phyloP scores from a whole-genome alignment of 2,113 vertebrate species.

The Coturnix japonica region DNA sequence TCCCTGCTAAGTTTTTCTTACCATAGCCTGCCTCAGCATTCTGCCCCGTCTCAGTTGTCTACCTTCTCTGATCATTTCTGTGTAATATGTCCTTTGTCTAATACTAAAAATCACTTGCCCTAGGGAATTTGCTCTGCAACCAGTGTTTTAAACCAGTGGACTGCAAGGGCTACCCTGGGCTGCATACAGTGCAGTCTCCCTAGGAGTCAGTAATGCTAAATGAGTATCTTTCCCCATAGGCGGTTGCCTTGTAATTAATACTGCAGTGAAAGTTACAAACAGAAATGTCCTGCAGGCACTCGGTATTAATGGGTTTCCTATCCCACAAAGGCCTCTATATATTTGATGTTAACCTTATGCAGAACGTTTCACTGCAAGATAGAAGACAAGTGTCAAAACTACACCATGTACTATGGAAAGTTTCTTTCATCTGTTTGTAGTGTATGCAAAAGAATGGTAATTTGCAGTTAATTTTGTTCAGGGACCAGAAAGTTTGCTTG shows the following conservation, averaged over 20 bases:
- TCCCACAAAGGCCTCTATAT: neutral
- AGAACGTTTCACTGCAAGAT: fast-evolving
- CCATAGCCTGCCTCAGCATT: neutral
- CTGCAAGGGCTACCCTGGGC: neutral
- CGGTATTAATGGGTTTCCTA: fast-evolving
- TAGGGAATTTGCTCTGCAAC: neutral
- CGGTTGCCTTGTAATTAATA: neutral
- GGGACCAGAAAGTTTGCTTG: neutral
- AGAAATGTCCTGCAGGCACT: neutral
- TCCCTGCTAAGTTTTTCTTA: neutral
- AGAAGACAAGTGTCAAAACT: neutral
- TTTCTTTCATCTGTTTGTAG: neutral
- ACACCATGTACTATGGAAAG: neutral
- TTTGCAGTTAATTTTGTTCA: neutral
- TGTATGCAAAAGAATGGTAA: neutral
- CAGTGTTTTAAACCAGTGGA: neutral
- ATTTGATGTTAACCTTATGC: neutral
- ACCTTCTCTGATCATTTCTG: neutral
- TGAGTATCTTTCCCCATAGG: neutral
- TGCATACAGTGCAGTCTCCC: neutral
- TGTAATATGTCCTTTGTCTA: neutral
- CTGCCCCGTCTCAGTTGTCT: neutral
- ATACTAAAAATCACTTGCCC: neutral
- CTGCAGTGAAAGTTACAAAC: neutral
- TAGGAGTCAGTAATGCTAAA: neutral